Percentiles rank a stretch among this genome's conserved stretches.
Evolutionary conservation across 2,113 vertebrate species (phyloP).

Genomic region (Aldabrachelys gigantea): DNA sequence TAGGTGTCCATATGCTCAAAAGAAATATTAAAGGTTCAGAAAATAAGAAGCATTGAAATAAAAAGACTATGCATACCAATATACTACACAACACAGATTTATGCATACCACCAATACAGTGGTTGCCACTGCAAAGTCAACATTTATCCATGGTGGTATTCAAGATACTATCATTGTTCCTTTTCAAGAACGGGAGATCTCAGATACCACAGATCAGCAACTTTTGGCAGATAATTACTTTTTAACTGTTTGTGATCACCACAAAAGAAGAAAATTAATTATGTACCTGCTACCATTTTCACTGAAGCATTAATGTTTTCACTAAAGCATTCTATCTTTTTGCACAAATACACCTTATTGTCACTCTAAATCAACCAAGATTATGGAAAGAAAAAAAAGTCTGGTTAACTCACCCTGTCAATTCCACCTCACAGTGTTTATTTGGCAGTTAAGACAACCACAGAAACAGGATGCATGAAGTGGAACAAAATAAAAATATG

Average conservation of each 20-base stretch:
- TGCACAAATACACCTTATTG: background rate
- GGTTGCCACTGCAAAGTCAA: background rate
- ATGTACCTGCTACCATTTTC: too few relatives aligned
- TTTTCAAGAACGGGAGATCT: background rate
- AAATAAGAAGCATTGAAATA: background rate
- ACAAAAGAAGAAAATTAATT: accelerated
- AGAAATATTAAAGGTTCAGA: background rate
- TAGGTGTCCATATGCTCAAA: slow-evolving; percentile 11
- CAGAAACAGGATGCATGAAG: accelerated
- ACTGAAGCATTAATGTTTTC: accelerated
- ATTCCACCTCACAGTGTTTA: accelerated
- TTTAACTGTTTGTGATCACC: background rate
- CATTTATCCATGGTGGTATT: accelerated
- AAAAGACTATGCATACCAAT: background rate
- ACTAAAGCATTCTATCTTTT: background rate
- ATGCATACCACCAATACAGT: background rate
- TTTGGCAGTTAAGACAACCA: accelerated
- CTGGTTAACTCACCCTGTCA: background rate
- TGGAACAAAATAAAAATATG: accelerated
- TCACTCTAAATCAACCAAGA: background rate
- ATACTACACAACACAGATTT: background rate
- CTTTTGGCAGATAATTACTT: background rate
- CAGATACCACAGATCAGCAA: accelerated
- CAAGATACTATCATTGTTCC: accelerated
- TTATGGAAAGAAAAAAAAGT: background rate